A percentile compares a stretch with the other conserved stretches of the same genome.
phyloP scores from a whole-genome alignment of 2,888 invertebrate species.

The Noctua fimbriata region DNA sequence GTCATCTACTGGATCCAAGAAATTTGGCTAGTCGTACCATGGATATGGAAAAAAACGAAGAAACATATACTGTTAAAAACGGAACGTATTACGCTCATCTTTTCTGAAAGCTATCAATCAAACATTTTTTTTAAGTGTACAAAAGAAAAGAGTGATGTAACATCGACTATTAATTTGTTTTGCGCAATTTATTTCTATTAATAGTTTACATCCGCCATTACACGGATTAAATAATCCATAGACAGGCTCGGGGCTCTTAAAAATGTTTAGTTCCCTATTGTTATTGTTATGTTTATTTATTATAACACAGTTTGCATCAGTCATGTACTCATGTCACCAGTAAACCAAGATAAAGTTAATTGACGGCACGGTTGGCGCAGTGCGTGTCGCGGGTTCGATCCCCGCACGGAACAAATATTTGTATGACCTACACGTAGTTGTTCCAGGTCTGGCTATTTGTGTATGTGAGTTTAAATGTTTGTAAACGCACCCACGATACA shows the following conservation, averaged over 20 bases:
- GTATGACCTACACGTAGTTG: not conserved
- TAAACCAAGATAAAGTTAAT: not conserved
- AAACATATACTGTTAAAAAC: not conserved
- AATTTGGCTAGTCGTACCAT: not conserved
- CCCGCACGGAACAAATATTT: not conserved
- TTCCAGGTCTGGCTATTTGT: not conserved
- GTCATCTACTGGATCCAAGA: not conserved
- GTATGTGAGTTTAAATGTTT: not conserved
- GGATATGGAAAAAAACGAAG: not conserved
- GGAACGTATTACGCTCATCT: not conserved
- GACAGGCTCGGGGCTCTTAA: not conserved
- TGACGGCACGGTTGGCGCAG: not conserved
- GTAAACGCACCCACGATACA: not conserved
- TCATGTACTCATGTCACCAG: not conserved
- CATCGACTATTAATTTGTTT: not conserved
- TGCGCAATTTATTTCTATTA: not conserved
- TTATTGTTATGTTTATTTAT: not conserved
- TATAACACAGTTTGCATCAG: not conserved
- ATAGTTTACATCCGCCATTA: not conserved
- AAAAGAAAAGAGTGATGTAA: not conserved
- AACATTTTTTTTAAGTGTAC: not conserved
- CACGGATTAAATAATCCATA: not conserved
- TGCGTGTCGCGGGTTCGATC: not conserved
- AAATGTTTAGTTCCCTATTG: not conserved
- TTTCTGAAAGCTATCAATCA: not conserved